phyloP scores from a whole-genome alignment of 2,888 invertebrate genomes.

The Eueremaeus valkanovi region DNA sequence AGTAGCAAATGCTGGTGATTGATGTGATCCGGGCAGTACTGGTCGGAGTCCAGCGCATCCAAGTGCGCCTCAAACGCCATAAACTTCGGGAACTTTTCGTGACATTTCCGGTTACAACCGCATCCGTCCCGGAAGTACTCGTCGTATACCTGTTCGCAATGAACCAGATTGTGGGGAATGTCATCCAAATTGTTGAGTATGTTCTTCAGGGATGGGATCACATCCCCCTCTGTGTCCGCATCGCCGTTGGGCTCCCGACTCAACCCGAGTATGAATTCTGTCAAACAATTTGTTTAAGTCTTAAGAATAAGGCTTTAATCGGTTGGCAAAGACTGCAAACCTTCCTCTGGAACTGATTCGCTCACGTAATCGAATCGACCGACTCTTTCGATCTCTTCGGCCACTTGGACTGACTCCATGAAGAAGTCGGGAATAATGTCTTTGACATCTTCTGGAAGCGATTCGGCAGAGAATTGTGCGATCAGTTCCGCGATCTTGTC shows the following conservation, averaged over 20 bases:
- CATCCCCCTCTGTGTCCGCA: not conserved
- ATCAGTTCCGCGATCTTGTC: constrained; percentile 32
- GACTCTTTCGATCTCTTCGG: not conserved
- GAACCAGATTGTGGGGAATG: constrained; percentile 20
- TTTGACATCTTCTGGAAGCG: constrained; percentile 30
- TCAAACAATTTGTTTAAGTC: not conserved
- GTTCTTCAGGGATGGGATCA: not conserved
- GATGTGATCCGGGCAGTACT: constrained; percentile 39
- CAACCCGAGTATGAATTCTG: not conserved
- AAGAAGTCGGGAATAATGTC: constrained; percentile 35
- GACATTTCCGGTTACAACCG: constrained; percentile 33
- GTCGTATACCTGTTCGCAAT: constrained; percentile 25
- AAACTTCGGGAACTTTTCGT: constrained; percentile 32
- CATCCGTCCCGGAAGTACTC: constrained; percentile 36
- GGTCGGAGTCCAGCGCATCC: constrained; percentile 35
- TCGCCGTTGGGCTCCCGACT: not conserved
- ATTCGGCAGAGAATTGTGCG: constrained; percentile 30
- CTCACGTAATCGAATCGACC: not conserved
- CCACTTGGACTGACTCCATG: not conserved
- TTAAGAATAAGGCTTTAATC: not conserved
- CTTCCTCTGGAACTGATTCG: constrained; percentile 12
- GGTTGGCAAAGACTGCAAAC: no score
- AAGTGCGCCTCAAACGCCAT: constrained; percentile 40
- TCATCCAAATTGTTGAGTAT: constrained; percentile 14
- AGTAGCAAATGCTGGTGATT: constrained; percentile 40